Evolutionary conservation across 2,113 vertebrate genomes (phyloP), one percentile per base, ranked within the genome.

Genomic region (Craseonycteris thonglongyai): DNA sequence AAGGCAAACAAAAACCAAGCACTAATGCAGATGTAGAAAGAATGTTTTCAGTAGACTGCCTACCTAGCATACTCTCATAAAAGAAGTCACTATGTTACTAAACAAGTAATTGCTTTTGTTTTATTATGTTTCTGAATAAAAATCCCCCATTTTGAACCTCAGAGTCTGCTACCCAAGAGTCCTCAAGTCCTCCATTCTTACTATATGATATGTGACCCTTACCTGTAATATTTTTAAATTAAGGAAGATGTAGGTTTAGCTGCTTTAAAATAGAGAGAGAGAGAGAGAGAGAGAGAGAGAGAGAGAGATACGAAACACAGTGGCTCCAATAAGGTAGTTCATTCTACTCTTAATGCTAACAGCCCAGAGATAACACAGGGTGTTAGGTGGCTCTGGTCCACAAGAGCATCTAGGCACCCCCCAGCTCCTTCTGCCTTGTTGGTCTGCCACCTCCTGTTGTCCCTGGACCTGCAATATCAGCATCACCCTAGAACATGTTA

Each of bases 61-160:
- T 93, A 68, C 83, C 63, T 40, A 7, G 24, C 3, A 81, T 45
- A 83, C 26, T 49, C 78, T 65, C 79, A 93, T 76, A 95, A 96
- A 96, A 88, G 68, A 90, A 74, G 49, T 61, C 38, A 35, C 69
- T 90, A 72, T 56, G 16, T 89, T 61, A 87, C 74, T 89, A 69
- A 96, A 86, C 58, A 91, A 93, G 94, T 38, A 91, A 86, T 87
- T 28, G 19, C 45, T 74, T 95, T 82, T 91, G 92, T 82, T 95
- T 95, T 94, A 91, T 94, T 87, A 74, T 85, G 91, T 97, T 93
- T 96, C 95, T 83, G 91, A 95, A 94, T 96, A 93, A 96, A 95
- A 96, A 15, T 87, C 69, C 91, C 40, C 69, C 69, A 59, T 54
- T 51, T 83, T 6, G 33, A 96, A 93, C 79, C n/a, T 95, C 51